These are phyloP conservation scores for Halcyon leucocephala DNA, from an alignment of 2,797 vertebrate genomes.

Conservation along the genomic window DNA sequence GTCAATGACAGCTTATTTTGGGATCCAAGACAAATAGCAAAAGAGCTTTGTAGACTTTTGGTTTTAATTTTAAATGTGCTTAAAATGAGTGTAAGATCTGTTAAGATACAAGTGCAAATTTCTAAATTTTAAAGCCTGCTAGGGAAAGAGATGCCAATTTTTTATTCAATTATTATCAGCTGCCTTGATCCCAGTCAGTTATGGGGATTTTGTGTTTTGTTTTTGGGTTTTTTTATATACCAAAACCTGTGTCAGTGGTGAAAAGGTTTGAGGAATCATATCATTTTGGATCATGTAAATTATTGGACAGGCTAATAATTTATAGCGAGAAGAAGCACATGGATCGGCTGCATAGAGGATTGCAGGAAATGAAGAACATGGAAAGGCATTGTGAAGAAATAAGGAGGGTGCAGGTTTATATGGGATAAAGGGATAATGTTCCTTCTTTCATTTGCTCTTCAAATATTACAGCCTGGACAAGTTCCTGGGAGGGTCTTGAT, in stretches of 20 bases:
- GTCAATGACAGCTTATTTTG: not conserved
- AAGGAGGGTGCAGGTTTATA: not conserved
- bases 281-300: not conserved
- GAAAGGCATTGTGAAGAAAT: not conserved
- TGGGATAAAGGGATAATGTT: not conserved
- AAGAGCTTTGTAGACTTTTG: not conserved
- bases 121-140: not conserved
- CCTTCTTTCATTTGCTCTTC: not conserved
- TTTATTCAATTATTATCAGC: not conserved
- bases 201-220: not conserved
- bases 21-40: not conserved
- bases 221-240: not conserved
- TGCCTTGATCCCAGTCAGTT: not conserved
- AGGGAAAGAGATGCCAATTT: not conserved
- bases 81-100: not conserved
- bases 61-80: not conserved
- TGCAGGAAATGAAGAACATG: not conserved
- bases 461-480: not conserved
- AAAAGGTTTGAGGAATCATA: not conserved
- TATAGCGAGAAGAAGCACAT: not conserved
- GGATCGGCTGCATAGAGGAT: not conserved
- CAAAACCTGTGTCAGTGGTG: not conserved
- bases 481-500: not conserved
- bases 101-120: not conserved
- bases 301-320: not conserved